phyloP scores from a whole-genome alignment of 2,113 vertebrate genomes.

The Larimichthys crocea region DNA sequence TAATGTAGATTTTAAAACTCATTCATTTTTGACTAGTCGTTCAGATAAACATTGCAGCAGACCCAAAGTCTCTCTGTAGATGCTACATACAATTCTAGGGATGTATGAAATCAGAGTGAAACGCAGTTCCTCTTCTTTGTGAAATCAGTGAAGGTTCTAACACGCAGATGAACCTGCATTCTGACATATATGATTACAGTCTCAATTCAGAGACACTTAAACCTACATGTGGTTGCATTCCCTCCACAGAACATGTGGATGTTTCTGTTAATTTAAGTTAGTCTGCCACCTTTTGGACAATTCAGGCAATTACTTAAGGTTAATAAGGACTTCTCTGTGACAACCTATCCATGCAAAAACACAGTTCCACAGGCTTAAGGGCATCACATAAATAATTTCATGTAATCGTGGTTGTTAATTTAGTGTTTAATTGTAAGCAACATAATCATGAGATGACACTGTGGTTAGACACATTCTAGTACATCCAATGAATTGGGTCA shows the following conservation, averaged over 20 bases:
- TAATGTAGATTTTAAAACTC: neutral
- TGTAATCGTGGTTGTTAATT: neutral
- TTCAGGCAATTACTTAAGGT: neutral
- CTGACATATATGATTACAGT: neutral
- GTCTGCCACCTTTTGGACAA: constrained; percentile 68
- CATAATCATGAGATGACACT: too few species aligned
- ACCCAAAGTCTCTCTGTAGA: neutral
- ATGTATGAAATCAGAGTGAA: neutral
- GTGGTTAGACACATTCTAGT: too few species aligned
- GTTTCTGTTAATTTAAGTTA: constrained; percentile 9
- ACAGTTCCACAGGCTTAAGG: neutral
- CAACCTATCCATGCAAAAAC: neutral
- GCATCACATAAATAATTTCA: neutral
- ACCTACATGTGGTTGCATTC: neutral
- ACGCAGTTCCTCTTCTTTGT: too few species aligned
- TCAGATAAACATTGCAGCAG: neutral
- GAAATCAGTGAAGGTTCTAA: neutral
- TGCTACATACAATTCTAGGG: neutral
- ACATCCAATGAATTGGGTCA: neutral
- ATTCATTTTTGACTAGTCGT: neutral
- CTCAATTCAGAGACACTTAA: neutral
- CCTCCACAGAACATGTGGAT: neutral
- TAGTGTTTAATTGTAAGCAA: neutral
- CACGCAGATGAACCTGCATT: neutral
- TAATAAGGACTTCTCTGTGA: neutral